Percentiles rank a stretch among this genome's conserved stretches.
Evolutionary conservation across 2,113 vertebrate genomes (phyloP).

Genomic region (Corvus moneduloides): DNA sequence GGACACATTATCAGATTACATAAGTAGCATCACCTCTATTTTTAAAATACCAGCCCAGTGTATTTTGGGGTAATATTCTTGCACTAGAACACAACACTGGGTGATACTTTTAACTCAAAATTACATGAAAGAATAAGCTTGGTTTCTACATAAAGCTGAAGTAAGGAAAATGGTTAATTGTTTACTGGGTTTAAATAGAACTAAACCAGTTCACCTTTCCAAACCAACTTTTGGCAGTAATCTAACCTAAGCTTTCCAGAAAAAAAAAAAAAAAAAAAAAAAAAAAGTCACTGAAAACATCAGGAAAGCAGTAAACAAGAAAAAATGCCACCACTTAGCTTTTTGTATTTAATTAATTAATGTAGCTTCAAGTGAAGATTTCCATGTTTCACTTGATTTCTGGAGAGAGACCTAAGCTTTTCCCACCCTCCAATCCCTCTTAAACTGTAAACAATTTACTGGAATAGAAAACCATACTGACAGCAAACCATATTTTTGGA

Average conservation of each 20-base stretch:
- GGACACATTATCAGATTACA: background rate
- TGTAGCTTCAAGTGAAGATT: slow-evolving; percentile 8
- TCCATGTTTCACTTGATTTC: slow-evolving; percentile 36
- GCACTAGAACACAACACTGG: background rate
- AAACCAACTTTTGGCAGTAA: slow-evolving; percentile 18
- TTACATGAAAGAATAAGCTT: background rate
- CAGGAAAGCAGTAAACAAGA: slow-evolving; percentile 24
- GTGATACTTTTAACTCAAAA: background rate
- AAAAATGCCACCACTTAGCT: background rate
- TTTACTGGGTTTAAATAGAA: slow-evolving; percentile 5
- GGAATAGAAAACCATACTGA: slow-evolving; percentile 62
- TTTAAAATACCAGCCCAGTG: background rate
- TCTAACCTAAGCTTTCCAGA: background rate
- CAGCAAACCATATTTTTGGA: slow-evolving; percentile 68
- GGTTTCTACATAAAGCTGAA: background rate
- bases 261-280: background rate
- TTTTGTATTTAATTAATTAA: slow-evolving; percentile 10
- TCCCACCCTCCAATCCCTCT: background rate
- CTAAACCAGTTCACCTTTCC: slow-evolving; percentile 26
- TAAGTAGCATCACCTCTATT: background rate
- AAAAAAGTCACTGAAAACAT: background rate
- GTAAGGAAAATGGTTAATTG: slow-evolving; percentile 35
- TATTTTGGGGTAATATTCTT: background rate
- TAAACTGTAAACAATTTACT: slow-evolving; percentile 70
- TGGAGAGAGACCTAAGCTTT: slow-evolving; percentile 9